Evolutionary conservation across 2,797 vertebrate genomes (phyloP), one percentile per base, ranked within the genome.

Genomic region (Coluber constrictor): DNA sequence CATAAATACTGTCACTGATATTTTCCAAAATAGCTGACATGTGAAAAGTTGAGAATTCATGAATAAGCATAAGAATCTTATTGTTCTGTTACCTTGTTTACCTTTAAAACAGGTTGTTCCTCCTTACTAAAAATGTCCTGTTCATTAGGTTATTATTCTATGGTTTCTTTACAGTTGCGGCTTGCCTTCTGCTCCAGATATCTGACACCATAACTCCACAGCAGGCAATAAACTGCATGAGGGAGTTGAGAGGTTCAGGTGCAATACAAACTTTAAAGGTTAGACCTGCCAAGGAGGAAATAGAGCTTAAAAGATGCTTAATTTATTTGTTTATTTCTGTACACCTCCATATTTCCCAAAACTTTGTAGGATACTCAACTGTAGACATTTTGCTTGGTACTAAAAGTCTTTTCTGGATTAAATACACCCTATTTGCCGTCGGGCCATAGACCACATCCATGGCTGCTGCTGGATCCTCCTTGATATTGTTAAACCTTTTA

Each of bases 231-330:
- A 98, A 98, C 91, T 98, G 98, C 95, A 97, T 99, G 90, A 96
- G 98, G 90, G 98, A 98, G 93, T 92, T 98, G 93, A 96, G 98
- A 96, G 99, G 99, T 93, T 96, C 98, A 0, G 98, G 98, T 94
- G 99, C 98, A 0, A 99, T 99, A 87, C 98, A 99, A 93, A 99
- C 99, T 0, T 98, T 99, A 95, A 99, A 99, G 98, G 99, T 99
- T 96, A 15, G 66, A 37, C 60, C 37, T 0, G 2, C 10, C 1
- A 0, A 0, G 32, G 16, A 55, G 0, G 1, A 55, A 47, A 27
- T 57, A 74, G 89, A 0, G 0, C 7, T 16, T 37, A 56, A 90
- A 57, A 29, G 54, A 25, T 13, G 23, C 55, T 11, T 43, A 20
- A 56, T 37, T 18, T 79, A 23, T 79, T 83, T 79, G 10, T 79